Percentiles rank a stretch among this genome's conserved stretches.
phyloP scores from a whole-genome alignment of 2,888 invertebrate species.

The Drosophila borborema region DNA sequence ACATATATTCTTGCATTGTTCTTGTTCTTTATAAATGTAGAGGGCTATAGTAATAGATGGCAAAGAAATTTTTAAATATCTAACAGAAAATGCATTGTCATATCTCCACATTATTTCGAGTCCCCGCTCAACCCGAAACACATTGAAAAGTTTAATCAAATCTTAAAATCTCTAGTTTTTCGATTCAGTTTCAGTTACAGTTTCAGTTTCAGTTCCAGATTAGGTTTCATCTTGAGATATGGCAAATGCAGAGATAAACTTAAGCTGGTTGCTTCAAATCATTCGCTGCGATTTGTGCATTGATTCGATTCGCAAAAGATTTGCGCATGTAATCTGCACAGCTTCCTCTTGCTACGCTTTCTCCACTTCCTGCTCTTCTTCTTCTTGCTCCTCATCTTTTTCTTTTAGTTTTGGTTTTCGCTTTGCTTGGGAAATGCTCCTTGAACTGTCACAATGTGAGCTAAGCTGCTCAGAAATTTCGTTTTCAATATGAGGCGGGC shows the following conservation, averaged over 20 bases:
- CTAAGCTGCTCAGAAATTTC: constrained; percentile 25
- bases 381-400: not conserved
- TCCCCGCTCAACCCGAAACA: no score
- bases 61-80: no score
- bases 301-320: constrained; percentile 1
- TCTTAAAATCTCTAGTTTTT: not conserved
- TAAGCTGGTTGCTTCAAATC: not conserved
- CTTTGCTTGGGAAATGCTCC: constrained; percentile 1
- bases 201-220: not conserved
- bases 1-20: no score
- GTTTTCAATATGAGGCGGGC: constrained; percentile 36
- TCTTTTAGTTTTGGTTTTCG: not conserved
- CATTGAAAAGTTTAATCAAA: no score
- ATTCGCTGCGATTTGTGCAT: constrained; percentile 4
- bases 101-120: no score
- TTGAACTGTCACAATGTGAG: constrained; percentile 16
- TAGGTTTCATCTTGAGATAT: not conserved
- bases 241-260: not conserved
- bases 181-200: not conserved
- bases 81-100: no score
- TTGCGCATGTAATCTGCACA: not conserved
- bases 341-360: not conserved
- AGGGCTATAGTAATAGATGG: no score
- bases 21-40: no score
- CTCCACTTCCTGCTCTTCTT: not conserved